These are phyloP conservation scores for Calliphora vicina DNA, from an alignment of 1,140 invertebrate species.

Conservation along the genomic window DNA sequence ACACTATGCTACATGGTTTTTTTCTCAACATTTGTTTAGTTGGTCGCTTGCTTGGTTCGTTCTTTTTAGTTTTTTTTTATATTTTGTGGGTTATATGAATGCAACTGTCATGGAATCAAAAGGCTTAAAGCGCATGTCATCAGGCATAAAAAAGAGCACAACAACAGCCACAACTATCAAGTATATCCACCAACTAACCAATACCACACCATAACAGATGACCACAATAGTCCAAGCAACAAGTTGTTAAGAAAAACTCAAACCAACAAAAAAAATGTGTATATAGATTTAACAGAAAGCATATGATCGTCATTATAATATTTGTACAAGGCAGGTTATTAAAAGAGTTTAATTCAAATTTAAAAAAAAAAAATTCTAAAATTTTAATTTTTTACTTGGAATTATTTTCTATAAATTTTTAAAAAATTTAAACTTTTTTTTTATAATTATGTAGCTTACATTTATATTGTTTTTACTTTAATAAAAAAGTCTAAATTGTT, in stretches of 20 bases:
- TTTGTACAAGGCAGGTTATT: no score
- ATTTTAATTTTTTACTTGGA: no score
- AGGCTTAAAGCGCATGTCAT: constrained; percentile 34
- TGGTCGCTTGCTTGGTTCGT: background rate
- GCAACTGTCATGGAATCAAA: constrained; percentile 30
- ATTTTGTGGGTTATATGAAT: constrained; percentile 27
- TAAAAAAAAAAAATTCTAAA: no score
- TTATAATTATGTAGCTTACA: no score
- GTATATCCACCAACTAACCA: background rate
- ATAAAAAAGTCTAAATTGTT: no score
- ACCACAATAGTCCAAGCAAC: constrained; percentile 25
- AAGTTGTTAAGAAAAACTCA: background rate
- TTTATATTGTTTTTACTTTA: no score
- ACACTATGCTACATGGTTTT: constrained; percentile 9
- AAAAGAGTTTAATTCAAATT: no score
- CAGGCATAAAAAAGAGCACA: constrained; percentile 21
- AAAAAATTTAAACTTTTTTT: no score
- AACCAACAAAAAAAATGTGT: background rate
- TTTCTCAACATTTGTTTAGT: background rate
- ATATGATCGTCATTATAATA: constrained; percentile 4
- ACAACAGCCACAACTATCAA: background rate
- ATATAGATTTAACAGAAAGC: background rate
- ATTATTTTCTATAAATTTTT: no score
- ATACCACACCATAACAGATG: background rate
- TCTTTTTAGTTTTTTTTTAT: background rate